Evolutionary conservation across 1,140 invertebrate species (phyloP).

Genomic region (Tachypleus tridentatus): DNA sequence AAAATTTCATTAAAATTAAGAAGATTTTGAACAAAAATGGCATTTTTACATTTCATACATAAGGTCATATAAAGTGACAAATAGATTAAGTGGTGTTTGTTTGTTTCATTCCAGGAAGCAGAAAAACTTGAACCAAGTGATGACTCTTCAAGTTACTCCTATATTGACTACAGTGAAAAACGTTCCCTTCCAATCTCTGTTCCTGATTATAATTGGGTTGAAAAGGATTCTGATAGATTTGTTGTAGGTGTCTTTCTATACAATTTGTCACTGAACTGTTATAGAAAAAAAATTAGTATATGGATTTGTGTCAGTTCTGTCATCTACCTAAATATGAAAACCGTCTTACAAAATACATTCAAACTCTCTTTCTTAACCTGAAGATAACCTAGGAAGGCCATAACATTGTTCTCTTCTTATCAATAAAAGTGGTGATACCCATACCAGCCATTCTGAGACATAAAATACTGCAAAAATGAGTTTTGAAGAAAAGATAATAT

Average conservation of each 20-base stretch:
- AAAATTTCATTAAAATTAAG: not conserved
- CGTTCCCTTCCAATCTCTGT: constrained; percentile 95
- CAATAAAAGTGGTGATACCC: too few relatives aligned
- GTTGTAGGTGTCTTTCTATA: constrained; percentile 45
- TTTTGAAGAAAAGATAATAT: too few relatives aligned
- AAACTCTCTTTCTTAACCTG: too few relatives aligned
- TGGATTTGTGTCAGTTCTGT: not conserved
- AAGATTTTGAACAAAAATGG: not conserved
- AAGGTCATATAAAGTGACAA: too few relatives aligned
- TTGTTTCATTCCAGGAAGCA: constrained; percentile 49
- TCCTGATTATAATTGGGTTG: constrained; percentile 77
- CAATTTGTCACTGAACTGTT: not conserved
- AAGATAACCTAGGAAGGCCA: too few relatives aligned
- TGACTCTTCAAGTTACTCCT: constrained; percentile 71
- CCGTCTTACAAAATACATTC: too few relatives aligned
- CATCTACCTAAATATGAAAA: not conserved
- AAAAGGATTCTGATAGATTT: constrained; percentile 74
- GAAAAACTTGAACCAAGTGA: constrained; percentile 75
- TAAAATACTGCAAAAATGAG: too few relatives aligned
- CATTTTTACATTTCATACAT: too few relatives aligned
- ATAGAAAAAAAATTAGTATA: not conserved
- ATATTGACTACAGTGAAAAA: constrained; percentile 97
- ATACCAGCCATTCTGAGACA: too few relatives aligned
- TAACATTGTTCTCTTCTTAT: too few relatives aligned
- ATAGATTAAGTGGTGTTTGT: not conserved